Percentiles rank a stretch among this genome's conserved stretches.
Evolutionary conservation across 1,140 invertebrate genomes (phyloP).

Genomic region (Eumeta japonica): DNA sequence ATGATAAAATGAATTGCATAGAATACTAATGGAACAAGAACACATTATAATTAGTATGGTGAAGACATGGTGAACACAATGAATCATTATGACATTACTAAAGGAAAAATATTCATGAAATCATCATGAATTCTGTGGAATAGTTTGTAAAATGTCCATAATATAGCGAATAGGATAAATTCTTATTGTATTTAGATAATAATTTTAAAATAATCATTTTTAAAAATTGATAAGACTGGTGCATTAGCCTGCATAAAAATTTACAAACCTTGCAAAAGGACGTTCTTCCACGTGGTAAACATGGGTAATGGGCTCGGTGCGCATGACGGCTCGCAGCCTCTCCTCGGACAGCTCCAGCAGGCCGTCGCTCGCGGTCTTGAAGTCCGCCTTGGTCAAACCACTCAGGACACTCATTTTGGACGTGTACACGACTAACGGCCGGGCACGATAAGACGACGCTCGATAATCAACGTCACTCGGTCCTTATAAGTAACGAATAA

Average conservation of each 20-base stretch:
- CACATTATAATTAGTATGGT: too few relatives aligned
- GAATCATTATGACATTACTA: too few relatives aligned
- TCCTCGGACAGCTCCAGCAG: slow-evolving; percentile 63
- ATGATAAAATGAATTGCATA: too few relatives aligned
- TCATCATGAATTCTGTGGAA: too few relatives aligned
- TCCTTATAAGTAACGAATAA: slow-evolving; percentile 44
- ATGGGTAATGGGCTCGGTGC: slow-evolving; percentile 63
- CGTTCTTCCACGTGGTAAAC: slow-evolving; percentile 69
- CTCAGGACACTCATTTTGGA: slow-evolving; percentile 56
- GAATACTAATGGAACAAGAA: too few relatives aligned
- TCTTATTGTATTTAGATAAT: too few relatives aligned
- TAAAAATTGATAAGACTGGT: neutral
- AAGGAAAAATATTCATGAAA: too few relatives aligned
- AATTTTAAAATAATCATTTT: neutral
- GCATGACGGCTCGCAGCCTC: slow-evolving; percentile 60
- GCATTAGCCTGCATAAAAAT: neutral
- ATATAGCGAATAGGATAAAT: too few relatives aligned
- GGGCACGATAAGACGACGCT: slow-evolving; percentile 37
- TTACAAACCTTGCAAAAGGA: slow-evolving; percentile 66
- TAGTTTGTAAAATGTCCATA: too few relatives aligned
- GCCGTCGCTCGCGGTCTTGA: slow-evolving; percentile 61
- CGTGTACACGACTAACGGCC: slow-evolving; percentile 49
- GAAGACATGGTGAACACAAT: too few relatives aligned
- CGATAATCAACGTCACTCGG: slow-evolving; percentile 48
- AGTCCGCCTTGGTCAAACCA: slow-evolving; percentile 49